A percentile compares a stretch with the other conserved stretches of the same genome.
Evolutionary conservation across 2,797 vertebrate genomes (phyloP).

Genomic region (Cyprinella venusta): DNA sequence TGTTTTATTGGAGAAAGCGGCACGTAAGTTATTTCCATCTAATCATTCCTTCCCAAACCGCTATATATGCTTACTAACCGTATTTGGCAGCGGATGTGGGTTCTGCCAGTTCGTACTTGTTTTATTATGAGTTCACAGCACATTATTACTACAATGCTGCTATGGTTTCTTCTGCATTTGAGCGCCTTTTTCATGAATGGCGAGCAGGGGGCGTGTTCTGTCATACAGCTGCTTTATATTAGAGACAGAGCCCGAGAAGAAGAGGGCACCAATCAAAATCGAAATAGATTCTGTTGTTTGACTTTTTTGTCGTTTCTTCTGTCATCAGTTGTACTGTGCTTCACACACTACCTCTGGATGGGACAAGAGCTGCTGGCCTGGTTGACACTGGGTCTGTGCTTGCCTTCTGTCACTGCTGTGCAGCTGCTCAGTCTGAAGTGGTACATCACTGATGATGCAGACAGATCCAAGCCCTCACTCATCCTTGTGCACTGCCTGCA

Average conservation of each 20-base stretch:
- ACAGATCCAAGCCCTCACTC: conserved; percentile 67
- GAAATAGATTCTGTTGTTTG: neutral
- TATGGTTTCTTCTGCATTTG: conserved; percentile 42
- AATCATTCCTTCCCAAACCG: neutral
- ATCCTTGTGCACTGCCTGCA: conserved; percentile 82
- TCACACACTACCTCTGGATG: conserved; percentile 75
- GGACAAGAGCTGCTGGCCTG: conserved; percentile 78
- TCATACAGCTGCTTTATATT: conserved; percentile 52
- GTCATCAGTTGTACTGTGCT: conserved; percentile 77
- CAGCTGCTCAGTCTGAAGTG: conserved; percentile 86
- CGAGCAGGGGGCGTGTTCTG: conserved; percentile 50
- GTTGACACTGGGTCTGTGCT: conserved; percentile 75
- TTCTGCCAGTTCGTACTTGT: neutral
- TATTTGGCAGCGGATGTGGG: neutral
- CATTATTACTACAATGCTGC: neutral
- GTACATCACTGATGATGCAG: conserved; percentile 81
- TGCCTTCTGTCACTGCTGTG: conserved; percentile 72
- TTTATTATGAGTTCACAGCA: neutral
- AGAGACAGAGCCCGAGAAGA: conserved; percentile 1
- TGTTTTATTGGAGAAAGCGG: conserved; percentile 76
- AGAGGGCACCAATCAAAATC: neutral
- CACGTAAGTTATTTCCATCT: conserved; percentile 72
- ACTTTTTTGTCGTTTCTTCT: neutral
- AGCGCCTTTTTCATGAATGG: conserved; percentile 56
- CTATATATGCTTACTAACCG: neutral